These are phyloP conservation scores for Seriola dumerili DNA, from an alignment of 2,113 vertebrate genomes.

Conservation along the genomic window DNA sequence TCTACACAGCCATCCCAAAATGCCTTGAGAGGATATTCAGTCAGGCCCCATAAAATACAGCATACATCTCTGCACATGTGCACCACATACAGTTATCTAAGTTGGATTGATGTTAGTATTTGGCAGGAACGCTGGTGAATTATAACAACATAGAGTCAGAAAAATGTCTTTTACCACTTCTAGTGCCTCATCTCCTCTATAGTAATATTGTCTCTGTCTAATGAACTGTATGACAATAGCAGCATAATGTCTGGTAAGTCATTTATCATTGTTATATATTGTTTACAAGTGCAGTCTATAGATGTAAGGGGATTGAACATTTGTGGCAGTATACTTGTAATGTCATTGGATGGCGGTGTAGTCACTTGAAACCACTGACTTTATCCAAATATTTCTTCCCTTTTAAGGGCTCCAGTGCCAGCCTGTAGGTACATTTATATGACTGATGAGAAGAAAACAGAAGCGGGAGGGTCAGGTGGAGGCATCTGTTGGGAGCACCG, in stretches of 20 bases:
- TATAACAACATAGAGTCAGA: neutral
- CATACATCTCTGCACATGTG: neutral
- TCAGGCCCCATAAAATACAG: neutral
- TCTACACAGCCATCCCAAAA: slow-evolving; percentile 5
- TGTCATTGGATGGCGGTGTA: neutral
- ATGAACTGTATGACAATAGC: neutral
- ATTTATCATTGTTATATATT: neutral
- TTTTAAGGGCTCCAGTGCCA: slow-evolving; percentile 17
- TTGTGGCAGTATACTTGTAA: neutral
- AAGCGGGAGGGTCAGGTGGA: slow-evolving; percentile 5
- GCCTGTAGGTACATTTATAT: slow-evolving; percentile 1
- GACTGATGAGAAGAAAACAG: slow-evolving; percentile 5
- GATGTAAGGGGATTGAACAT: neutral
- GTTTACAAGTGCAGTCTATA: neutral
- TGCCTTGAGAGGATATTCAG: slow-evolving; percentile 4
- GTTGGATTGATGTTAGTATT: neutral
- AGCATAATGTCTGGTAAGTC: neutral
- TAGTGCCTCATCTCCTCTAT: no score
- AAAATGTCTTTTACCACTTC: neutral
- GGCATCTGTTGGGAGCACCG: slow-evolving; percentile 28
- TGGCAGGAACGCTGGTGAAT: neutral
- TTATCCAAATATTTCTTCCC: slow-evolving; percentile 17
- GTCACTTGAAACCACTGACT: neutral
- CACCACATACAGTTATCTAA: neutral
- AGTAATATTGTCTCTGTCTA: neutral